A percentile compares a stretch with the other conserved stretches of the same genome.
Evolutionary conservation across 1,140 invertebrate species (phyloP).

Genomic region (Caenorhabditis brenneri): DNA sequence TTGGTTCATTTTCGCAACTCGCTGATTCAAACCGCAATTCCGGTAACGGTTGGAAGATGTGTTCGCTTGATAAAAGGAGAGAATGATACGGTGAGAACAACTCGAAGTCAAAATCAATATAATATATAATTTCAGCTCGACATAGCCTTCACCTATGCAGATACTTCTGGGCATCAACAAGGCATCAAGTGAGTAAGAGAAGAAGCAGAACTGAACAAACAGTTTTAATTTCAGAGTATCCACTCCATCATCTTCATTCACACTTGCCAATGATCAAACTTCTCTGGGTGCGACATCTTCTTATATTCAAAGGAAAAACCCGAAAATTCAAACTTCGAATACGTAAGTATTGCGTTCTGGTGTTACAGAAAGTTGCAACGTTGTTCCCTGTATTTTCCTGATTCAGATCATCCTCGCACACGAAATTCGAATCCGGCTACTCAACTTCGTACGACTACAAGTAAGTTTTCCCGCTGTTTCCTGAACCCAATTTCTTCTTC

Average conservation of each 20-base stretch:
- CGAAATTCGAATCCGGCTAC: neutral
- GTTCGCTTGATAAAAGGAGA: neutral
- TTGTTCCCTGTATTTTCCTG: neutral
- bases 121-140: neutral
- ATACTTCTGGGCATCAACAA: neutral
- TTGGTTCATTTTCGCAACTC: neutral
- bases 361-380: neutral
- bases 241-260: neutral
- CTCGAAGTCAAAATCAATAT: neutral
- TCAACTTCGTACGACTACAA: neutral
- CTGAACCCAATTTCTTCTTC: neutral
- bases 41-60: constrained; percentile 5
- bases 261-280: neutral
- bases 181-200: neutral
- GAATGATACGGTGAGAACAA: neutral
- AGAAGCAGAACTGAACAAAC: neutral
- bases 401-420: neutral
- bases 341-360: neutral
- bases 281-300: neutral
- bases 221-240: neutral
- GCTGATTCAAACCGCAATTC: constrained; percentile 11
- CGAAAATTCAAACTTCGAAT: neutral
- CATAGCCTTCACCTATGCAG: neutral
- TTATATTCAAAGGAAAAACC: neutral
- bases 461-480: neutral